These are phyloP conservation scores for Coilia nasus DNA, from an alignment of 2,797 vertebrate species.

Conservation along the genomic window DNA sequence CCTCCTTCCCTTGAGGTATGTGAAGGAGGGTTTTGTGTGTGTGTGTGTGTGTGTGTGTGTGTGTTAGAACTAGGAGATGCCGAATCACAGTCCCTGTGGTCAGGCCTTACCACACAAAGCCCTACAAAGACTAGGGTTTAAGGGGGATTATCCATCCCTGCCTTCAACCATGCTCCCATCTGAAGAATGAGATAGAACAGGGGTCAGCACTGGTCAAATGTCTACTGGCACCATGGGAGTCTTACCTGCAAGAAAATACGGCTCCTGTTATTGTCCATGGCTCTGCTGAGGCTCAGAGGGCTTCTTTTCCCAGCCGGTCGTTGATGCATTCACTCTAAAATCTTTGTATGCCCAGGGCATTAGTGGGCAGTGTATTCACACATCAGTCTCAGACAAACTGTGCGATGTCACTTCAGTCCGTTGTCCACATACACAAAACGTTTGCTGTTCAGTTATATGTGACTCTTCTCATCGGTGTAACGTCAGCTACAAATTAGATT, in stretches of 20 bases:
- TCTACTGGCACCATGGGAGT: not conserved
- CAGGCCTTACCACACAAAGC: conserved; percentile 17
- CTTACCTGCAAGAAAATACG: not conserved
- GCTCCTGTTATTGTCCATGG: not conserved
- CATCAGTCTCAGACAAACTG: not conserved
- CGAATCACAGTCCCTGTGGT: not conserved
- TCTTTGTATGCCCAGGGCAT: not conserved
- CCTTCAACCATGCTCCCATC: conserved; percentile 1
- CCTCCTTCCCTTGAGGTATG: conserved; percentile 16
- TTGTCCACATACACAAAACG: too few relatives aligned
- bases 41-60: not conserved
- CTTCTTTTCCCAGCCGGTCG: not conserved
- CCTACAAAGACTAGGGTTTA: conserved; percentile 20
- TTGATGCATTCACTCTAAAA: not conserved
- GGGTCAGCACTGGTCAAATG: conserved; percentile 10
- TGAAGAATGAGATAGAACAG: conserved; percentile 9
- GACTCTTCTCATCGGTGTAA: not conserved
- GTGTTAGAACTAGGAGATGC: too few relatives aligned
- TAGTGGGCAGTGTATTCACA: not conserved
- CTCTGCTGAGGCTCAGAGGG: not conserved
- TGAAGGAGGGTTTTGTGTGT: not conserved
- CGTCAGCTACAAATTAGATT: not conserved
- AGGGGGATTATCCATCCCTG: conserved; percentile 35
- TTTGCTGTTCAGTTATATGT: not conserved
- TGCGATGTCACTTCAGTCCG: not conserved